Conservation (phyloP, 2,888 invertebrate genomes). For the Abscondita cerata region DNA sequence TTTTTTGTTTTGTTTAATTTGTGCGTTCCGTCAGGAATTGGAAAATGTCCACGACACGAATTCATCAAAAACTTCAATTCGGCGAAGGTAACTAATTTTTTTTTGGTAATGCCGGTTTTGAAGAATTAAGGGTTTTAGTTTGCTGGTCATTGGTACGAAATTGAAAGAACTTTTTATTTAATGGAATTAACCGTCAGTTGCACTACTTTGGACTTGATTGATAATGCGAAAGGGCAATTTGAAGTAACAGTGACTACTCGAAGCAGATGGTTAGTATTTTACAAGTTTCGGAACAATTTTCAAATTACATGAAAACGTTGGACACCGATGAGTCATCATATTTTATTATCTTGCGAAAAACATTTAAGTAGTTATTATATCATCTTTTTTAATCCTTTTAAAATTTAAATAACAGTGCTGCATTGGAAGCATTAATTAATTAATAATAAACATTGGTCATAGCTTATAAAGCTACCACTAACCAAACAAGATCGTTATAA, state of each 20-base stretch:
- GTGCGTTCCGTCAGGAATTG: slow-evolving; percentile 62
- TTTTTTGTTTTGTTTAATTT: slow-evolving; percentile 32
- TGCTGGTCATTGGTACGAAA: slow-evolving; percentile 75
- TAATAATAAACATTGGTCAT: too few relatives aligned
- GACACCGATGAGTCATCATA: too few relatives aligned
- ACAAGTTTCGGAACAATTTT: too few relatives aligned
- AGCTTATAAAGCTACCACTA: too few relatives aligned
- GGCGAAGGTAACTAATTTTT: slow-evolving; percentile 63
- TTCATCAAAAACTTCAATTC: slow-evolving; percentile 71
- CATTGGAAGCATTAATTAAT: too few relatives aligned
- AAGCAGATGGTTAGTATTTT: slow-evolving; percentile 72
- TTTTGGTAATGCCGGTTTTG: not conserved
- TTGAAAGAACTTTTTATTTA: slow-evolving; percentile 78
- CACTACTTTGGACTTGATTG: slow-evolving; percentile 68
- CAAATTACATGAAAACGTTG: too few relatives aligned
- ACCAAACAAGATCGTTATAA: too few relatives aligned
- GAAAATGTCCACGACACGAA: slow-evolving; percentile 72
- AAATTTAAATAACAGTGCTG: too few relatives aligned
- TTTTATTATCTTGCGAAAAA: too few relatives aligned
- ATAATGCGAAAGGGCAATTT: slow-evolving; percentile 62
- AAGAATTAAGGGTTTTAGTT: slow-evolving; percentile 60
- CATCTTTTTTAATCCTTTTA: too few relatives aligned
- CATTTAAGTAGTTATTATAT: too few relatives aligned
- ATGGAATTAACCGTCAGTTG: slow-evolving; percentile 76
- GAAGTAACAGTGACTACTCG: slow-evolving; percentile 69